Evolutionary conservation across 2,797 vertebrate species (phyloP).

Genomic region (Zenarchopterus dispar): DNA sequence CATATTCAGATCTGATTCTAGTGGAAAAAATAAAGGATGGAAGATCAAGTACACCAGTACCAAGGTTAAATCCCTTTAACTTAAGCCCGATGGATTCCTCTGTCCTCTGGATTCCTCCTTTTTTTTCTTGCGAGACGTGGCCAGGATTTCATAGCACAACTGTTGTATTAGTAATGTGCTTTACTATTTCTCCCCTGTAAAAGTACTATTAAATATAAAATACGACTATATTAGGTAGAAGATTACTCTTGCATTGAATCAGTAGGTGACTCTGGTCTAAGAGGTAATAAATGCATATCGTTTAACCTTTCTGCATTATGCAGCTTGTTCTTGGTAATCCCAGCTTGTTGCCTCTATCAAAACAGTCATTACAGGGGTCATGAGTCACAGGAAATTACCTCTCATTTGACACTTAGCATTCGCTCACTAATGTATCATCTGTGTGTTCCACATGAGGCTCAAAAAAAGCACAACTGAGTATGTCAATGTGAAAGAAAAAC

Average conservation of each 20-base stretch:
- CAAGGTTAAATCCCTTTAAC: conserved; percentile 4
- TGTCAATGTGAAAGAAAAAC: too few species aligned
- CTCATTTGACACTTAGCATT: too few species aligned
- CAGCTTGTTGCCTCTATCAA: too few species aligned
- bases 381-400: too few species aligned
- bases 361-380: too few species aligned
- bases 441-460: too few species aligned
- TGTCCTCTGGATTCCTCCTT: too few species aligned
- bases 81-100: background rate
- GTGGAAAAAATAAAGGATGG: conserved; percentile 86
- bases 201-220: conserved; percentile 14
- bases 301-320: conserved; percentile 60
- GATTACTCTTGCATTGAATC: conserved; percentile 4
- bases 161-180: background rate
- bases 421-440: too few species aligned
- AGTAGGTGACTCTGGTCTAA: conserved; percentile 28
- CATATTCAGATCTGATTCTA: conserved; percentile 77
- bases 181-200: background rate
- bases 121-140: background rate
- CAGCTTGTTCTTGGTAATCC: too few species aligned
- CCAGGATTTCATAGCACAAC: background rate
- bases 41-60: conserved; percentile 83
- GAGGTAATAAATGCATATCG: conserved; percentile 38
- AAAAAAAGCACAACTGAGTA: too few species aligned
- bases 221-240: background rate